phyloP scores from a whole-genome alignment of 2,113 vertebrate species.

The Ovis aries region DNA sequence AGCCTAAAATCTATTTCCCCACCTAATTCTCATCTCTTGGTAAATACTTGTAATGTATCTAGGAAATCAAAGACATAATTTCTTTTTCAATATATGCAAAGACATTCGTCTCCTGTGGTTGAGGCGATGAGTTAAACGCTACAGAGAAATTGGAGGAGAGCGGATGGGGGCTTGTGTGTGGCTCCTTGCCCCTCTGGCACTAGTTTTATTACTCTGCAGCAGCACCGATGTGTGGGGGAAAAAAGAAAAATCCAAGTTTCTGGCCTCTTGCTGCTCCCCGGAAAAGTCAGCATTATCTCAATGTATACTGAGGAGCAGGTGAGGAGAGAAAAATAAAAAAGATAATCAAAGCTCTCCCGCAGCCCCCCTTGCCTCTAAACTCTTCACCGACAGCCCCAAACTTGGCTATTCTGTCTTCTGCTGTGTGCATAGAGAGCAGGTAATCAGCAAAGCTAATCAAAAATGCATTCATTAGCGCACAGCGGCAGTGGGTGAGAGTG shows the following conservation, averaged over 20 bases:
- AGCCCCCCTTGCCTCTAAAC: neutral
- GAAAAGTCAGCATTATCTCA: constrained; percentile 42
- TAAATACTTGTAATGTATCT: constrained; percentile 66
- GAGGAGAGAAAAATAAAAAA: constrained; percentile 48
- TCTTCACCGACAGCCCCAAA: constrained; percentile 34
- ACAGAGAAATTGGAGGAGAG: neutral
- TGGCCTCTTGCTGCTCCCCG: constrained; percentile 1
- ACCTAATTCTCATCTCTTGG: constrained; percentile 61
- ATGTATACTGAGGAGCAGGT: neutral
- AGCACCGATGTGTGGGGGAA: neutral
- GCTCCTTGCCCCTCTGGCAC: constrained; percentile 17
- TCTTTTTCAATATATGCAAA: constrained; percentile 68
- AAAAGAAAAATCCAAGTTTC: neutral
- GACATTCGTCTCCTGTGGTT: constrained; percentile 43
- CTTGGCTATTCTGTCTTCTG: constrained; percentile 31
- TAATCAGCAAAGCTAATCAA: constrained; percentile 70
- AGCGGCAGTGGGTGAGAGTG: constrained; percentile 37
- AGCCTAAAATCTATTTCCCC: constrained; percentile 60
- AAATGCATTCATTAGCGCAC: constrained; percentile 61
- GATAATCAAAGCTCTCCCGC: constrained; percentile 19
- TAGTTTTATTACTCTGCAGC: constrained; percentile 28
- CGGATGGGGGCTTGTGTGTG: neutral
- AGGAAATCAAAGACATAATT: constrained; percentile 71
- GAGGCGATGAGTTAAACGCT: constrained; percentile 23
- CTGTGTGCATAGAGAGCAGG: constrained; percentile 45